Conservation (phyloP, 2,113 vertebrate species). For the Phaethon lepturus region DNA sequence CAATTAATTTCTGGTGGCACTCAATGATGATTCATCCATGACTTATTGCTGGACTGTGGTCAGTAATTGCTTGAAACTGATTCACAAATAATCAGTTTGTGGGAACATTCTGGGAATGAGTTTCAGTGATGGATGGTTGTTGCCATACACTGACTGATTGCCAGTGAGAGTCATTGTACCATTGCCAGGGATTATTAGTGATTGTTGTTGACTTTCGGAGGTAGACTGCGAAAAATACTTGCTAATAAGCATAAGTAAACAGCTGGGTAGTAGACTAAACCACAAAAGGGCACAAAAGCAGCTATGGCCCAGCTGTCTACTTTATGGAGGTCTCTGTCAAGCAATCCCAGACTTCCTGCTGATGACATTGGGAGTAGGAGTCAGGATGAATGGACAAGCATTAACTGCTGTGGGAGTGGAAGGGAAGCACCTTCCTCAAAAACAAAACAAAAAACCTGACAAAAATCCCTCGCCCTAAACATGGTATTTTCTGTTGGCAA, state of each 20-base stretch:
- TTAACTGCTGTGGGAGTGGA: neutral
- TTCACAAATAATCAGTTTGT: neutral
- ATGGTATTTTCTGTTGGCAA: neutral
- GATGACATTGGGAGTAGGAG: neutral
- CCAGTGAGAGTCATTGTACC: neutral
- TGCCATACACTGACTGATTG: neutral
- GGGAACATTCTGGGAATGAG: neutral
- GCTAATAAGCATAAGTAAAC: neutral
- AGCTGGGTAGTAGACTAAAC: neutral
- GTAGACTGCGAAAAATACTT: neutral
- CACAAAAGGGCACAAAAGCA: neutral
- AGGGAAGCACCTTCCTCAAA: neutral
- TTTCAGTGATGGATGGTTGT: neutral
- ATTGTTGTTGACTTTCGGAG: neutral
- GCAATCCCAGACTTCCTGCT: neutral
- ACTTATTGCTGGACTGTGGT: neutral
- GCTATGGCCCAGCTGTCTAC: no score
- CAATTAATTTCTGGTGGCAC: neutral
- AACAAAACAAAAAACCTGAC: neutral
- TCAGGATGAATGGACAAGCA: neutral
- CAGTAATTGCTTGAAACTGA: neutral
- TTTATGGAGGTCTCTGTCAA: neutral
- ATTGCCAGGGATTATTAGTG: neutral
- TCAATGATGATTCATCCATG: neutral
- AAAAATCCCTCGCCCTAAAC: neutral